Conservation (phyloP, 2,888 invertebrate species). For the Uropetala carovei region DNA sequence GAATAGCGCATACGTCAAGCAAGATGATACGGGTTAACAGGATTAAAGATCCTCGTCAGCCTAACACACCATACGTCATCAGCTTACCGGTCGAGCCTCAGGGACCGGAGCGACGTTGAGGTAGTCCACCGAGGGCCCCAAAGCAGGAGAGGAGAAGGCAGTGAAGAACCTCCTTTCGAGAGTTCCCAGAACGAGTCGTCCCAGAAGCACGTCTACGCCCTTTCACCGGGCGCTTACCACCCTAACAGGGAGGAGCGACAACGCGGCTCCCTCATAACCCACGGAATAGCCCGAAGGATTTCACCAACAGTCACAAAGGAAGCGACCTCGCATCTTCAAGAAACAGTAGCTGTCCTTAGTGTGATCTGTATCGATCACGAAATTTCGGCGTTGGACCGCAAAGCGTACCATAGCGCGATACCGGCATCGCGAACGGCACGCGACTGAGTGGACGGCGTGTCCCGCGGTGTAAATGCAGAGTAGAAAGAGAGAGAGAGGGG, state of each 20-base stretch:
- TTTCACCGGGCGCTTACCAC: not conserved
- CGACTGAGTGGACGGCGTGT: conserved; percentile 57
- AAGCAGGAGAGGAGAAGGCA: not conserved
- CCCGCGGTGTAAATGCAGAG: not conserved
- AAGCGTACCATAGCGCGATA: not conserved
- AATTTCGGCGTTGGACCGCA: not conserved
- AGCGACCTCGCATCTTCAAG: not conserved
- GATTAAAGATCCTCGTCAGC: no score
- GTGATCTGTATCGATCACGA: not conserved
- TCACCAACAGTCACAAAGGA: not conserved
- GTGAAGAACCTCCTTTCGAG: not conserved
- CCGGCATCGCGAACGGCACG: conserved; percentile 56
- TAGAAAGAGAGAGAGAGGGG: not conserved
- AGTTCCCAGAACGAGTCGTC: not conserved
- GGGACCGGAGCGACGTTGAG: not conserved
- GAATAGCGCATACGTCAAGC: no score
- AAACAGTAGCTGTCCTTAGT: not conserved
- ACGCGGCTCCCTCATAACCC: not conserved
- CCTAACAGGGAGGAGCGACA: not conserved
- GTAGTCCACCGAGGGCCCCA: not conserved
- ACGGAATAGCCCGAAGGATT: not conserved
- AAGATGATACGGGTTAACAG: no score
- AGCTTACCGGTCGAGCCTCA: not conserved
- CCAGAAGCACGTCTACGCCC: not conserved
- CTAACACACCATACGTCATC: not conserved